Conservation (phyloP, 1,140 invertebrate genomes). For the Colletes gigas region DNA sequence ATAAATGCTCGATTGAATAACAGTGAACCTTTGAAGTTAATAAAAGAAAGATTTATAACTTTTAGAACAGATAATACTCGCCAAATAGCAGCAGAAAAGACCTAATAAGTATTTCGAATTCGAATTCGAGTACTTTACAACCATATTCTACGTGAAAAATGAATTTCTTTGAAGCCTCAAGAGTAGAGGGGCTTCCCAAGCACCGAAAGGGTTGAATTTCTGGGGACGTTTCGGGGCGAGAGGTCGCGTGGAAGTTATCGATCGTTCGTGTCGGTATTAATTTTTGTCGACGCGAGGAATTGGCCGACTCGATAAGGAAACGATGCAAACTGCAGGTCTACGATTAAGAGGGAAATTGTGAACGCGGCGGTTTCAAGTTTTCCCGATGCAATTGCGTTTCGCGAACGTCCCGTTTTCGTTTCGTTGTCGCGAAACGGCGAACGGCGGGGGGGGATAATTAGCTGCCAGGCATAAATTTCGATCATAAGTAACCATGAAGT, state of each 20-base stretch:
- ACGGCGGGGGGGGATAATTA: constrained; percentile 71
- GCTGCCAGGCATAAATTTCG: constrained; percentile 69
- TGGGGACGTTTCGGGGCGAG: too few species aligned
- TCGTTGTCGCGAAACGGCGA: constrained; percentile 28
- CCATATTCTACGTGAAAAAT: too few species aligned
- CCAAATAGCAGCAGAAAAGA: too few species aligned
- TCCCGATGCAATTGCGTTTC: constrained; percentile 34
- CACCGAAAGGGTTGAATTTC: too few species aligned
- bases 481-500: constrained; percentile 71
- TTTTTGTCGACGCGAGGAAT: constrained; percentile 25
- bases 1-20: too few species aligned
- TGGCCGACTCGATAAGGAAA: background rate
- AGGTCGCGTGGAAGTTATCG: background rate
- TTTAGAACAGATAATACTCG: too few species aligned
- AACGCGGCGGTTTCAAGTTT: constrained; percentile 69
- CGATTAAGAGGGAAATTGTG: constrained; percentile 62
- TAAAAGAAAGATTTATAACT: too few species aligned
- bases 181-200: too few species aligned
- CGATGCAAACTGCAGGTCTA: background rate
- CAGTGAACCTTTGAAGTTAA: too few species aligned
- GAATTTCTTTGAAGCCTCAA: too few species aligned
- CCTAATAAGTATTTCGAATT: too few species aligned
- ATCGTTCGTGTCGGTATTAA: constrained; percentile 7
- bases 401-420: constrained; percentile 38
- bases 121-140: too few species aligned